These are phyloP conservation scores for Tetraodon nigroviridis DNA, from an alignment of 2,113 vertebrate genomes.

Conservation along the genomic window DNA sequence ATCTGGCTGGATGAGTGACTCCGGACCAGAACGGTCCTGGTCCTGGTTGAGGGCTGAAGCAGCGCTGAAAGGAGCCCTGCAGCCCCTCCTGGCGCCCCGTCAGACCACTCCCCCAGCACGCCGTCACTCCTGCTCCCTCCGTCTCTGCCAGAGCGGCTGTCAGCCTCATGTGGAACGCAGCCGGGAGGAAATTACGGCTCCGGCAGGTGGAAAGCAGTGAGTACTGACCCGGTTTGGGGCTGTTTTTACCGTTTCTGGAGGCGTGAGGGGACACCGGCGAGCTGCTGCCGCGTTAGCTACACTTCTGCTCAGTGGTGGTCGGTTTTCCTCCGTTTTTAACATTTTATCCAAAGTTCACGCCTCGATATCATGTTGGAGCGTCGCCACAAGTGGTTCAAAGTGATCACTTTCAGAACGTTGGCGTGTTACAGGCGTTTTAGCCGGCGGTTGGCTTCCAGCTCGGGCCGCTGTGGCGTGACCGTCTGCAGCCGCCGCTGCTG, in stretches of 20 bases:
- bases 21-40: too few species aligned
- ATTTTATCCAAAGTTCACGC: too few species aligned
- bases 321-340: too few species aligned
- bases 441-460: not conserved
- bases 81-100: not conserved
- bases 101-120: constrained; percentile 40
- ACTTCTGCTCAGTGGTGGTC: too few species aligned
- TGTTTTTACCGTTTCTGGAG: not conserved
- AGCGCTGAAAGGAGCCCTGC: constrained; percentile 7
- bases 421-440: not conserved
- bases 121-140: constrained; percentile 31
- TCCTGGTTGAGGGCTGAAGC: not conserved
- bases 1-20: too few species aligned
- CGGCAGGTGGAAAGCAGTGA: constrained; percentile 36
- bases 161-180: constrained; percentile 16
- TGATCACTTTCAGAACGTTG: not conserved
- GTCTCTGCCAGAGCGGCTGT: constrained; percentile 23
- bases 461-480: constrained; percentile 38
- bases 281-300: too few species aligned
- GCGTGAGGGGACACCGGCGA: too few species aligned
- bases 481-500: constrained; percentile 46
- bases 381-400: too few species aligned
- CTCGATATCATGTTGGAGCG: too few species aligned
- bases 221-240: constrained; percentile 23
- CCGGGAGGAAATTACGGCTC: constrained; percentile 12